Percentiles rank a stretch among this genome's conserved stretches.
phyloP scores from a whole-genome alignment of 2,113 vertebrate species.

The Eretmochelys imbricata region DNA sequence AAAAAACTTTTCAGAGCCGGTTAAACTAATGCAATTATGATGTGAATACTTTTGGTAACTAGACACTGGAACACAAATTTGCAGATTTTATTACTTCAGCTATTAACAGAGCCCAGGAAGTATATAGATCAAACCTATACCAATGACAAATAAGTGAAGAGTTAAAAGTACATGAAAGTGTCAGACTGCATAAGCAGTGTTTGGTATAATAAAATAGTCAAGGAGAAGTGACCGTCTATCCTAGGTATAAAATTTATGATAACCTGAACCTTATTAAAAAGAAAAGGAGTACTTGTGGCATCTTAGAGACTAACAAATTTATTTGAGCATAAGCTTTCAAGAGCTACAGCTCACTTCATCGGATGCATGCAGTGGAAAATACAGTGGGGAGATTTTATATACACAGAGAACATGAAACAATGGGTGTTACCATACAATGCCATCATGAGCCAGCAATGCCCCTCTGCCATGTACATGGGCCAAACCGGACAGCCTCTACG shows the following conservation, averaged over 20 bases:
- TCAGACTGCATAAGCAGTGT: not conserved
- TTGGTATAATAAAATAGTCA: not conserved
- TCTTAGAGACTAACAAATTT: too few species aligned
- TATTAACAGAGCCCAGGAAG: not conserved
- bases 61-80: not conserved
- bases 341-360: too few species aligned
- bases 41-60: not conserved
- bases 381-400: too few species aligned
- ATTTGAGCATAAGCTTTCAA: too few species aligned
- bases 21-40: not conserved
- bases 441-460: too few species aligned
- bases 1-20: not conserved
- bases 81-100: not conserved
- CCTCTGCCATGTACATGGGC: too few species aligned
- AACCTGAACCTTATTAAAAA: not conserved
- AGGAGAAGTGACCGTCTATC: too few species aligned
- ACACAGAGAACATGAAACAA: too few species aligned
- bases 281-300: too few species aligned
- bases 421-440: too few species aligned
- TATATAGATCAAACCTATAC: not conserved
- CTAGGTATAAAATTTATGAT: not conserved
- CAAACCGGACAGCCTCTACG: too few species aligned
- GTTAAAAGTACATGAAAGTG: not conserved
- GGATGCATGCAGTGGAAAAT: too few species aligned
- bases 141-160: not conserved